These are phyloP conservation scores for Argyra leucocephala DNA, from an alignment of 2,888 invertebrate species.

Conservation along the genomic window DNA sequence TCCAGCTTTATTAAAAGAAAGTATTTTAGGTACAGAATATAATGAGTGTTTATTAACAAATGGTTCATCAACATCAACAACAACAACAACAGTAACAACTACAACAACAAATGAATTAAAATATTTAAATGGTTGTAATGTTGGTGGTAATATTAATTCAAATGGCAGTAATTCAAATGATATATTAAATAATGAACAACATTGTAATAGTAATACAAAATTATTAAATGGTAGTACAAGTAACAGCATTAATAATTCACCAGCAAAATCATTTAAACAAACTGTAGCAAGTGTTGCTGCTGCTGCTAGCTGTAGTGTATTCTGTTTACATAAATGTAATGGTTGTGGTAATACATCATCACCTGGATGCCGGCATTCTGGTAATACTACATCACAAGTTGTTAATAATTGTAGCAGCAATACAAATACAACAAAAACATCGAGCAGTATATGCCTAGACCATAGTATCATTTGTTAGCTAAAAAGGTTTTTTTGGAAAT, in stretches of 20 bases:
- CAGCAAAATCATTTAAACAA: neutral
- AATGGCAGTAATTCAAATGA: slow-evolving; percentile 19
- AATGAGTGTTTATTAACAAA: slow-evolving; percentile 14
- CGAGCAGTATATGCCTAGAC: slow-evolving; percentile 41
- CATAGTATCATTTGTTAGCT: slow-evolving; percentile 45
- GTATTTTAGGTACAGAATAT: neutral
- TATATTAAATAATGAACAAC: neutral
- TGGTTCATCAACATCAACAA: slow-evolving; percentile 22
- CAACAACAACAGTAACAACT: slow-evolving; percentile 21
- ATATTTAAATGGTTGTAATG: slow-evolving; percentile 1
- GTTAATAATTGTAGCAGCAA: slow-evolving; percentile 21
- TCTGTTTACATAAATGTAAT: slow-evolving; percentile 30
- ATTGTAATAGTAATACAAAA: neutral
- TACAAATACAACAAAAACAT: slow-evolving; percentile 32
- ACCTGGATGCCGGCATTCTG: slow-evolving; percentile 31
- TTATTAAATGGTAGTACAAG: slow-evolving; percentile 10
- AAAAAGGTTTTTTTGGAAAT: slow-evolving; percentile 24
- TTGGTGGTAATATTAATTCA: neutral
- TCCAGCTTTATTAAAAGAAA: slow-evolving; percentile 20
- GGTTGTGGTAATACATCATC: slow-evolving; percentile 11
- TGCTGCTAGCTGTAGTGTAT: slow-evolving; percentile 24
- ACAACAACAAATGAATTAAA: slow-evolving; percentile 16
- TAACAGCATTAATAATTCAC: slow-evolving; percentile 10
- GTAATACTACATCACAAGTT: slow-evolving; percentile 23
- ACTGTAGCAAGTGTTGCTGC: slow-evolving; percentile 6